Base-by-base conservation (phyloP, 1,140 invertebrate species). In the Trigoniulus corallinus region DNA sequence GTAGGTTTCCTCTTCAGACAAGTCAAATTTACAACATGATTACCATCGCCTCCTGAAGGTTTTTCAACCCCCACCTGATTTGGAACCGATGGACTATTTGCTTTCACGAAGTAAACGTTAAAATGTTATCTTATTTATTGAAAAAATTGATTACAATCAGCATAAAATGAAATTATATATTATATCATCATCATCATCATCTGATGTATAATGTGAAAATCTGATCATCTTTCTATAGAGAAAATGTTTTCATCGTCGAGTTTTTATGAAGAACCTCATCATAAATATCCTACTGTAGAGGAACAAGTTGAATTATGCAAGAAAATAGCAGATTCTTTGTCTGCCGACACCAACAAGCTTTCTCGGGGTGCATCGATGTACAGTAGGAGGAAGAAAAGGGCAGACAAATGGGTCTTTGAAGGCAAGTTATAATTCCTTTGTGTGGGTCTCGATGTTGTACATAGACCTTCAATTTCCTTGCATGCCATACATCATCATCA, bases 311-410 rank as follows among this genome's bases (percentile, higher is more conserved):
- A 88, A 63, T 71, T 95, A 50, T 89, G 88, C 40, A 75, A 84
- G 41, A 76, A 82, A 62, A 94, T 96, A 63, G 91, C 88, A 49
- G 77, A 81, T 67, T 92, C 87, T n/a, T 68, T 96, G 57, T 87
- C 84, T 57, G 86, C 92, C 60, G 82, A 85, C 54, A 85, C 81
- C 68, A 95, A 95, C 67, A 77, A 83, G 65, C 81, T 81, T 62
- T 89, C 86, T 62, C 84, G 88, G 62, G 91, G 91, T 18, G 88
- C 93, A 66, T 81, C 80, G 57, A 95, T 94, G 91, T 95, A 92
- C 64, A 86, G 89, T 56, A 92, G 89, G 64, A 73, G 89, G 48
- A 91, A 89, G 71, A 89, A 91, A 62, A 74, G 85, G 58, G 88
- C 88, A 3, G 81, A 85, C 52, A 92, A 92, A 67, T 95, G 89